These are phyloP conservation scores for Orycteropus afer DNA, from an alignment of 2,113 vertebrate genomes.

Conservation along the genomic window DNA sequence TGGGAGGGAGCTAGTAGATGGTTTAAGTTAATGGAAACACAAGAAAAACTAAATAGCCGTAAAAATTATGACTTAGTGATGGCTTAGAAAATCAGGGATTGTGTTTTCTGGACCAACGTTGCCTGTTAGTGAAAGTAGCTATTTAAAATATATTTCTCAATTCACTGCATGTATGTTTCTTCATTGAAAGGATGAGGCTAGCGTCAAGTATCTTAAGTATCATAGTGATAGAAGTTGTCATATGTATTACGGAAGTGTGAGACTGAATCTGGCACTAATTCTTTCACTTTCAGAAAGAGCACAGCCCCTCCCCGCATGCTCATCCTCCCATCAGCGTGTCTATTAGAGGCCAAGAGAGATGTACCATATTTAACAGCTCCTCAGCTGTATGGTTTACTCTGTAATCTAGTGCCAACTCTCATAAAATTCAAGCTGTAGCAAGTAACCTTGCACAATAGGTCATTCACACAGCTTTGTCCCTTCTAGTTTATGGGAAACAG, in stretches of 20 bases:
- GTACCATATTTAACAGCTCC: constrained; percentile 21
- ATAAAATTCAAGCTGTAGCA: constrained; percentile 68
- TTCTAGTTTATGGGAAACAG: constrained; percentile 61
- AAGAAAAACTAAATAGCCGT: neutral
- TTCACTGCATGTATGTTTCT: neutral
- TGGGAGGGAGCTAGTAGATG: neutral
- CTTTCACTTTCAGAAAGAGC: constrained; percentile 20
- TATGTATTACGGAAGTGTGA: neutral
- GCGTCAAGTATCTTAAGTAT: neutral
- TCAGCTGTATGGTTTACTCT: constrained; percentile 35
- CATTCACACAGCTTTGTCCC: constrained; percentile 57
- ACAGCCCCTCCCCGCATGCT: neutral
- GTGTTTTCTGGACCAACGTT: constrained; percentile 3
- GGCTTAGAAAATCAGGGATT: neutral
- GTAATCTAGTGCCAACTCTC: constrained; percentile 71
- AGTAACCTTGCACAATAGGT: constrained; percentile 61
- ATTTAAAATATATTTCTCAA: neutral
- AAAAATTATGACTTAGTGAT: neutral
- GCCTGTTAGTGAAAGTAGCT: neutral
- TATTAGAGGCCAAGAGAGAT: constrained; percentile 23
- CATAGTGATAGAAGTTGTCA: neutral
- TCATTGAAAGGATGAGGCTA: neutral
- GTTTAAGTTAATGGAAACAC: constrained; percentile 17
- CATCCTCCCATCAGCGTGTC: neutral
- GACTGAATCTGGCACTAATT: neutral